Evolutionary conservation across 2,113 vertebrate genomes (phyloP).

Genomic region (Psilopsiagon aurifrons): DNA sequence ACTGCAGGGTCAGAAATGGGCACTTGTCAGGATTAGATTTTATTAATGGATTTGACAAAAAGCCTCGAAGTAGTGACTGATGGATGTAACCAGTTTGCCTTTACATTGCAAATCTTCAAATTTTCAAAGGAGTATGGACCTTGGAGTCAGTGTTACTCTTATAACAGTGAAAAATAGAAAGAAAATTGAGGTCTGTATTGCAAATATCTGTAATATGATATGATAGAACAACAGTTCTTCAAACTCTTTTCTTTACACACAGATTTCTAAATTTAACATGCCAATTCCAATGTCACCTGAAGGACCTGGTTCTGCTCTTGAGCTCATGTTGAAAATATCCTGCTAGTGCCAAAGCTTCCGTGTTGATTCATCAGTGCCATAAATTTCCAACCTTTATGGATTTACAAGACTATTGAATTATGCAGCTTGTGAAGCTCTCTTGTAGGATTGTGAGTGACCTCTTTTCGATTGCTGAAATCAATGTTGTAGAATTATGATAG

Average conservation of each 20-base stretch:
- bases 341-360: background rate
- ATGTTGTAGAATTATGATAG: background rate
- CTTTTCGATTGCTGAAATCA: background rate
- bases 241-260: background rate
- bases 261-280: background rate
- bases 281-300: background rate
- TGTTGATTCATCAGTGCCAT: background rate
- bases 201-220: background rate
- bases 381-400: background rate
- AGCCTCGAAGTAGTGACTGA: background rate
- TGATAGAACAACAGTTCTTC: background rate
- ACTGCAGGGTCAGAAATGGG: background rate
- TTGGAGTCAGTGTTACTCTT: background rate
- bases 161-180: background rate
- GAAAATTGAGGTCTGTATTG: background rate
- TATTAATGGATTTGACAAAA: background rate
- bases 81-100: background rate
- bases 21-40: background rate
- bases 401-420: background rate
- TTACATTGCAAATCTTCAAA: background rate
- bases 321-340: background rate
- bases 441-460: background rate
- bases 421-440: background rate
- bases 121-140: background rate
- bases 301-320: background rate